Base-by-base conservation (phyloP, 2,797 vertebrate genomes). In the Lithobates pipiens region DNA sequence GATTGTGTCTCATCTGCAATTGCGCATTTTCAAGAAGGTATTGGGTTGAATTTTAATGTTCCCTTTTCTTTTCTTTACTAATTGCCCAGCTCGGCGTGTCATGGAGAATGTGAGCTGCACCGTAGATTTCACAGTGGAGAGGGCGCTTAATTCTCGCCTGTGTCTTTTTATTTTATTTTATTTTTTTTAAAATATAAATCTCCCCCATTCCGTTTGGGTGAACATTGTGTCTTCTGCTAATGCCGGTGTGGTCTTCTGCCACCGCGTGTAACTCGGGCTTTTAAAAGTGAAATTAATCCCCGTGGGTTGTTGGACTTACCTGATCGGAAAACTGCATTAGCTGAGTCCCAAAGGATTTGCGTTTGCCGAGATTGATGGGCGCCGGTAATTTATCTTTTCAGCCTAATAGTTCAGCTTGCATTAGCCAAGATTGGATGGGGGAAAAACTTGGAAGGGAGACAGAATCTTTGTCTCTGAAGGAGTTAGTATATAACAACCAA, bases 251-350 rank as follows among this genome's bases (percentile, higher is more conserved):
- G 15, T 54, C 50, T 18, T 54, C 50, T 7, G 10, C 44, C 18
- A 34, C 29, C n/a, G 36, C 11, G 4, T 68, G 70, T 65, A 34
- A 70, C 69, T 63, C 11, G 13, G 54, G 29, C 16, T 81, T 77
- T 72, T 80, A 76, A 32, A 57, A 50, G 50, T 44, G 5, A 44
- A 16, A 77, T 82, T 71, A 86, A 86, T 86, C 73, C 85, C 78
- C n/a, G 25, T 13, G 32, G 75, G 21, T 34, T 77, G 57, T 25
- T 8, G 21, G 15, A 21, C 27, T 77, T 29, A 50, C 79, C 85
- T 82, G 68, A 76, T 61, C 78, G 7, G 71, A 57, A 27, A 65
- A 46, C n/a, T 44, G 44, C 32, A 63, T 63, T 72, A 82, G 25
- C 2, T 15, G 0, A 50, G 15, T 67, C 74, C 68, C 74, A 15